Evolutionary conservation across 2,797 vertebrate genomes (phyloP), one percentile per base, ranked within the genome.

Genomic region (Setipinna tenuifilis): DNA sequence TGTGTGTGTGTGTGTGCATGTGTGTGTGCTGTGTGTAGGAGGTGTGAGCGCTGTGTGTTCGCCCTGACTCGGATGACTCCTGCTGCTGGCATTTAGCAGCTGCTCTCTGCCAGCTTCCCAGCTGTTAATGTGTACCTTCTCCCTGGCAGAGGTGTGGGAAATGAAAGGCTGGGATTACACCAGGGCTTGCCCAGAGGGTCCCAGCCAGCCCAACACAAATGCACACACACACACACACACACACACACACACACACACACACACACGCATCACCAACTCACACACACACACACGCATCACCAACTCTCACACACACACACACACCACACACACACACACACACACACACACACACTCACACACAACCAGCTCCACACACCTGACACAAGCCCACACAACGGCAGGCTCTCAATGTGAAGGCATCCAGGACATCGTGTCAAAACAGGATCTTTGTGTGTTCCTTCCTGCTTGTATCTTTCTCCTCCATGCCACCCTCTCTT

Each of bases 81-180:
- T 61, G 82, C 90, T 90, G 87, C 84, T 89, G 90, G 86, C 54
- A 5, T 87, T 83, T 88, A 88, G 90, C 91, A 92, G 93, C 92
- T 94, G 93, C 92, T 93, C 84, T 83, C 84, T 61, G 87, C 71
- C 89, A 92, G 90, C 90, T 85, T 87, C 90, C 91, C 92, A 91
- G 91, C 88, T 91, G 89, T 90, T 92, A 89, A 89, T 91, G 90
- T 91, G 86, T 89, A 90, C 90, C 86, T 86, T 50, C 83, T 78
- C 85, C 41, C 82, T 86, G 81, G 82, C 89, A 87, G 23, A 81
- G 89, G 87, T 89, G 91, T 90, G 90, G 86, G 88, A 16, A 78
- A 44, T 44, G 31, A 44, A 75, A 88, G 83, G 48, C 89, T 50
- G 86, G 86, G 91, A 87, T 92, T 89, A 91, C 89, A 90, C 89